Base-by-base conservation (phyloP, 2,888 invertebrate genomes). In the Watsonalla cultraria region DNA sequence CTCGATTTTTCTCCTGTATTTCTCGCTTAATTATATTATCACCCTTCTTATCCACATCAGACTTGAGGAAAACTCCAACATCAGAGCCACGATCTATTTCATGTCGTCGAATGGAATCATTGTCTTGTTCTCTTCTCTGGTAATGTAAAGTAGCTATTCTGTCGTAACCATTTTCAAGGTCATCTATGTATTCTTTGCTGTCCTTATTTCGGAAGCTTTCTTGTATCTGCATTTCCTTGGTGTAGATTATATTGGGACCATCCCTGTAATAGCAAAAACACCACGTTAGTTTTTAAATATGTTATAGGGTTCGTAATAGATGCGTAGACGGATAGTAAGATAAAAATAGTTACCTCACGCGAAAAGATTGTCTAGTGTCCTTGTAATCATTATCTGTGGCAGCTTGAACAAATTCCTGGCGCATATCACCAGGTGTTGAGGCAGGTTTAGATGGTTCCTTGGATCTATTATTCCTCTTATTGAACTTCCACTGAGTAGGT, bases 31-130 rank as follows among this genome's bases (percentile, higher is more conserved):
- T 65, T 71, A 78, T 83, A 52, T 60, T 74, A 51, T 85, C 84
- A 62, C 67, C 65, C 60, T 80, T 84, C 46, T 78, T 82, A 49
- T 85, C 81, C 53, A 69, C 68, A 63, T 90, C 85, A 73, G 83
- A 76, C 77, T 91, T 86, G 68, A 80, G 73, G 62, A 91, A 91
- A 56, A 92, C 88, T 58, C 81, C 86, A 63, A 78, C 82, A 61
- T 96, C 96, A 14, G 95, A 95, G 6, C 94, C 95, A 46, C 95
- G 90, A 64, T 96, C 96, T 56, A 94, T 92, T 85, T 96, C 96
- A 71, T 96, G 95, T 54, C 95, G 91, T 60, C 94, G 88, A 68
- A 96, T 91, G 0, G 95, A 96, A 70, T 96, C 96, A 51, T 93
- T 92, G 62, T 95, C 95, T 15, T 92, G 90, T 55, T 94, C 93